Conservation (phyloP, 2,888 invertebrate genomes). For the Drosophila melanocephala region DNA sequence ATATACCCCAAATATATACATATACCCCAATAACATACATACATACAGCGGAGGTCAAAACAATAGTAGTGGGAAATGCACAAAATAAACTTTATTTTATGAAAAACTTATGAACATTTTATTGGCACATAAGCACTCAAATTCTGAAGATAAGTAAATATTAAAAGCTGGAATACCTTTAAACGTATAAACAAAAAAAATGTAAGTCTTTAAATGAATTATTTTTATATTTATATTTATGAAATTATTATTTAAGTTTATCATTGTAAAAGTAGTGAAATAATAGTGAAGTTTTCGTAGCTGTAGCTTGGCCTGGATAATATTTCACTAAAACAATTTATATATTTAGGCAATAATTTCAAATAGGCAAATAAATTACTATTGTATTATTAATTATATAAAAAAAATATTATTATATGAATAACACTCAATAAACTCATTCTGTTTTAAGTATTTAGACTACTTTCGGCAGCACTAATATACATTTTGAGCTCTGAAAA, state of each 20-base stretch:
- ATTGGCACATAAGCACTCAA: neutral
- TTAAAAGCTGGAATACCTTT: neutral
- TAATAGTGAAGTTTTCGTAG: neutral
- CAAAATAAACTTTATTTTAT: no score
- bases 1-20: neutral
- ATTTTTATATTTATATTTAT: neutral
- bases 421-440: neutral
- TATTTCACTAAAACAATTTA: neutral
- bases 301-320: neutral
- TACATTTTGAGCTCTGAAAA: neutral
- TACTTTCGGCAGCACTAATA: neutral
- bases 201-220: neutral
- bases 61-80: neutral
- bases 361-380: neutral
- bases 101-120: no score
- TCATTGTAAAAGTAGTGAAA: neutral
- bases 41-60: neutral
- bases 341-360: neutral
- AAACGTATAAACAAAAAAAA: neutral
- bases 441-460: neutral
- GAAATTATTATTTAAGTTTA: neutral
- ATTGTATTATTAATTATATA: neutral
- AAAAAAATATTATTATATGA: neutral
- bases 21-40: neutral
- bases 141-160: neutral